Evolutionary conservation across 2,113 vertebrate genomes (phyloP).

Genomic region (Oceanites oceanicus): DNA sequence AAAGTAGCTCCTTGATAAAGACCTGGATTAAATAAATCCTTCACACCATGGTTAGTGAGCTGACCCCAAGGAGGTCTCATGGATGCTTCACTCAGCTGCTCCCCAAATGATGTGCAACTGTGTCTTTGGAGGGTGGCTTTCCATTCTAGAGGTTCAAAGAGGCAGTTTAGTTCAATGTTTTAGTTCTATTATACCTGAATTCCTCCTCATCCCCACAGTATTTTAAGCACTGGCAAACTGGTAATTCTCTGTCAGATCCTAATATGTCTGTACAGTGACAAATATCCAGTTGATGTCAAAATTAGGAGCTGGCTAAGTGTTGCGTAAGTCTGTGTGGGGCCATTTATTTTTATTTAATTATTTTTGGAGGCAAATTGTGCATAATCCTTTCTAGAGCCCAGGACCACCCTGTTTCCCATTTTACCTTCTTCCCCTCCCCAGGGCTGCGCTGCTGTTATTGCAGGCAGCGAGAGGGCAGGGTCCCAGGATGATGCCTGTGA

Average conservation of each 20-base stretch:
- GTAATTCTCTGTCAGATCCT: neutral
- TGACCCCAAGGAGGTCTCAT: neutral
- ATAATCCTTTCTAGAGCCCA: neutral
- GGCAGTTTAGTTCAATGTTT: neutral
- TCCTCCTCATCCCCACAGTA: neutral
- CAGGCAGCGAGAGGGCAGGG: neutral
- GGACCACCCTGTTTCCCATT: neutral
- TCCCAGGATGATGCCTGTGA: neutral
- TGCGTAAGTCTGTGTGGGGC: neutral
- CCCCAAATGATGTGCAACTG: neutral
- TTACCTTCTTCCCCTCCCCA: neutral
- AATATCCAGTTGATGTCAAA: neutral
- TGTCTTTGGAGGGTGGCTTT: neutral
- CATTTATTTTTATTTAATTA: neutral
- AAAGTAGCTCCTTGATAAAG: neutral
- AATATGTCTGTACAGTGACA: neutral
- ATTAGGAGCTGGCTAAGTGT: neutral
- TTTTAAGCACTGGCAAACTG: neutral
- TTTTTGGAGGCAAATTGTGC: accelerated
- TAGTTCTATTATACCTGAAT: neutral
- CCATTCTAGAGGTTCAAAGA: neutral
- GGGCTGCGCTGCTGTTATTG: neutral
- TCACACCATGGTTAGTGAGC: neutral
- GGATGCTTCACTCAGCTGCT: neutral
- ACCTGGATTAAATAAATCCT: neutral